Evolutionary conservation across 2,113 vertebrate genomes (phyloP), one percentile per base, ranked within the genome.

Genomic region (Poeciliopsis retropinna): DNA sequence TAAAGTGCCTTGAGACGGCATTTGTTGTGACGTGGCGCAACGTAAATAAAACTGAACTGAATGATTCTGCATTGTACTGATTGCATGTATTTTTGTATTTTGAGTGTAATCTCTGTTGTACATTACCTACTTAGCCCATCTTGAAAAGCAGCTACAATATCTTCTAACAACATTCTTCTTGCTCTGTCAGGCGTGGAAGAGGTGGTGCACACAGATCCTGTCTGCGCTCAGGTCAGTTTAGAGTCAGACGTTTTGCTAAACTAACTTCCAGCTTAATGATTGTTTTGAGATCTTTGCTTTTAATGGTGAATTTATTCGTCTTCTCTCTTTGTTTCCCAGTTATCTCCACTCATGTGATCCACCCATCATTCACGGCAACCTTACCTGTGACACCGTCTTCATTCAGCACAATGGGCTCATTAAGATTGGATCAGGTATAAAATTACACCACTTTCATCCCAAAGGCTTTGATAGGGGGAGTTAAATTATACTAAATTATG

Each of bases 381-480:
- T 99, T 92, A 99, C 98, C 83, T 98, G 97, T 41, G 98, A 99
- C 93, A 98, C 97, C 72, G 97, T 99, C 93, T 99, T 99, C 92
- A 99, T 99, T 90, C 98, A 99, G 91, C 98, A 99, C 94, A 99
- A 99, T 0, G 98, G 98, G 57, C 95, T 99, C 91, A 99, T 99
- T 93, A 99, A 99, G 89, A 99, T 99, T 4, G 97, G 98, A 72
- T 99, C 97, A 95, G 98, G 98, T 99, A 82, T 73, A 74, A 27
- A 73, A 44, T 74, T 75, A 72, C 29, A 64, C 29, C 1, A 4
- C 28, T 62, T 85, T 82, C 60, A 27, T 64, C 13, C 34, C 12
- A 5, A 19, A 44, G 9, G 61, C 57, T 85, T 64, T 32, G 17
- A 14, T 65, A 63, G 29, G 54, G 37, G 37, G 66, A 29, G 60